Conservation (phyloP, 2,797 vertebrate species). For the Diplodus puntazzo region DNA sequence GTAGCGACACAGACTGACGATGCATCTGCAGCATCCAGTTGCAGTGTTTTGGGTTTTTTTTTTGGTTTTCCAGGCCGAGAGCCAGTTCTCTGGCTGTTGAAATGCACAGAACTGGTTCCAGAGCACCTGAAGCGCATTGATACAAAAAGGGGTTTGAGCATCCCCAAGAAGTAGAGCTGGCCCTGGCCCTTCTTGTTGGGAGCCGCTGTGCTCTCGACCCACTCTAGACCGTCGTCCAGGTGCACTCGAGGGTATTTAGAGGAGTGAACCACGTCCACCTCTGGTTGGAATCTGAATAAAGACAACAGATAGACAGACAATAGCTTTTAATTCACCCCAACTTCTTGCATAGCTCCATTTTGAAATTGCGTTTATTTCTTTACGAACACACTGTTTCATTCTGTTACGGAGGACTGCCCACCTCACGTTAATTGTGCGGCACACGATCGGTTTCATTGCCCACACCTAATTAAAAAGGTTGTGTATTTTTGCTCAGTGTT, state of each 20-base stretch:
- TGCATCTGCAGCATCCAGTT: neutral
- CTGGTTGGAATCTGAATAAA: neutral
- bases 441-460: slow-evolving; percentile 11
- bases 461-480: slow-evolving; percentile 16
- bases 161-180: neutral
- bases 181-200: neutral
- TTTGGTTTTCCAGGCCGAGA: too few relatives aligned
- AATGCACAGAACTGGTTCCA: too few relatives aligned
- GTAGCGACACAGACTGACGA: neutral
- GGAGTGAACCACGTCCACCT: neutral
- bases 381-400: neutral
- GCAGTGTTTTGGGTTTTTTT: too few relatives aligned
- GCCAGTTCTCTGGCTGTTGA: too few relatives aligned
- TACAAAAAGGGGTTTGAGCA: too few relatives aligned
- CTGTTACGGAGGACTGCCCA: neutral
- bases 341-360: neutral
- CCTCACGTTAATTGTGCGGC: neutral
- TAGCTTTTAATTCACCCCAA: neutral
- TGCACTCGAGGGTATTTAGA: neutral
- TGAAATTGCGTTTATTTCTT: too few relatives aligned
- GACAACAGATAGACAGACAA: neutral
- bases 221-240: neutral
- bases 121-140: too few relatives aligned
- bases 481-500: neutral
- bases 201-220: neutral